Evolutionary conservation across 1,140 invertebrate species (phyloP).

Genomic region (Teleopsis dalmanni): DNA sequence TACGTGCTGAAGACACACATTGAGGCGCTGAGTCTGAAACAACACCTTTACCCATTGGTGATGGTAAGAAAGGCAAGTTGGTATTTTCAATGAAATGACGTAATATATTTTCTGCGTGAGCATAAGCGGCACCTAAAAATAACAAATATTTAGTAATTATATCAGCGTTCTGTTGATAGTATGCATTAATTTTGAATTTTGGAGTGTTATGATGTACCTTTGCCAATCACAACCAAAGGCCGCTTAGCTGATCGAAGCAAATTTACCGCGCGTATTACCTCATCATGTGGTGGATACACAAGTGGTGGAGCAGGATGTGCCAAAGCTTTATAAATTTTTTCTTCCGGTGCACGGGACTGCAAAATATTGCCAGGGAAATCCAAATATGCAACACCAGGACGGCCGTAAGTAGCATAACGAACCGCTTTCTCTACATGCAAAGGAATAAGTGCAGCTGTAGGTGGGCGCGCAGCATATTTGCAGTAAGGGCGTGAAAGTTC

Average conservation of each 20-base stretch:
- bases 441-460: conserved; percentile 74
- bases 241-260: conserved; percentile 63
- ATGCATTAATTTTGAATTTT: no score
- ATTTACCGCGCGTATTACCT: conserved; percentile 61
- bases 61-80: conserved; percentile 82
- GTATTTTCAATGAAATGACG: conserved; percentile 61
- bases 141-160: no score
- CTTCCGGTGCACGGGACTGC: conserved; percentile 43
- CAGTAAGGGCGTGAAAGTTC: conserved; percentile 75
- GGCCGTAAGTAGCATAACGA: conserved; percentile 71
- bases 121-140: conserved; percentile 83
- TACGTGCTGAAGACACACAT: conserved; percentile 79
- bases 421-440: conserved; percentile 90
- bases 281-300: conserved; percentile 56
- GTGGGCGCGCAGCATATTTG: conserved; percentile 84
- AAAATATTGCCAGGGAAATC: conserved; percentile 84
- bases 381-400: conserved; percentile 80
- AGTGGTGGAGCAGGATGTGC: conserved; percentile 54
- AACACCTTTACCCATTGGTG: conserved; percentile 96
- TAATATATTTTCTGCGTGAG: conserved; percentile 63
- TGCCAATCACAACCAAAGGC: conserved; percentile 87
- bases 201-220: no score
- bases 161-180: no score
- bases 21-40: conserved; percentile 69
- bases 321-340: conserved; percentile 38